phyloP scores from a whole-genome alignment of 2,797 vertebrate genomes.

The Furcifer pardalis region DNA sequence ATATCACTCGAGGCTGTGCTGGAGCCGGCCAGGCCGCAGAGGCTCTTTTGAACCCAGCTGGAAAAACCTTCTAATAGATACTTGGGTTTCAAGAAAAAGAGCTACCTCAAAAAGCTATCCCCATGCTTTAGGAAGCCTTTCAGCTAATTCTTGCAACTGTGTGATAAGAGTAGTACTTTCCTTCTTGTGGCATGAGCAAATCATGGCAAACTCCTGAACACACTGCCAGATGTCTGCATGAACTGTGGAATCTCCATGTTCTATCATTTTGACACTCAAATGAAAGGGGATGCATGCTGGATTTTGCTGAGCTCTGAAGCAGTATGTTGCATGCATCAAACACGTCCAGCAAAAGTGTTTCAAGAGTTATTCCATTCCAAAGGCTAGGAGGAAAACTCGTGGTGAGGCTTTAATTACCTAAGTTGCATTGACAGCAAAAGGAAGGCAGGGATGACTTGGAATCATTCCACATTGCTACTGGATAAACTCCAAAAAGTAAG shows the following conservation, averaged over 20 bases:
- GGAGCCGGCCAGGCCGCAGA: no score
- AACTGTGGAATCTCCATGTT: neutral
- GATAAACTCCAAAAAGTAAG: neutral
- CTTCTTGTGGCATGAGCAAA: no score
- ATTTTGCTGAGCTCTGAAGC: neutral
- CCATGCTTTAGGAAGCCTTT: no score
- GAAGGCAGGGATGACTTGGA: neutral
- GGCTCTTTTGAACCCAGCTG: no score
- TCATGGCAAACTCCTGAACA: neutral
- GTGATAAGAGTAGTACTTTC: no score
- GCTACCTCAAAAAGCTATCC: no score
- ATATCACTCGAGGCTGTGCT: no score
- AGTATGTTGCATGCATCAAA: slow-evolving; percentile 5
- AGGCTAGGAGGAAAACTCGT: neutral
- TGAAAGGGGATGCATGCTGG: neutral
- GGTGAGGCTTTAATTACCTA: neutral
- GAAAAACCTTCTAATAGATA: no score
- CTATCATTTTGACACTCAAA: neutral
- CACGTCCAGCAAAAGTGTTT: neutral
- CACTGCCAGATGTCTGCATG: neutral
- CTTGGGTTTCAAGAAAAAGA: no score
- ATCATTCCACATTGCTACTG: neutral
- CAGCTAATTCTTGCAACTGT: no score
- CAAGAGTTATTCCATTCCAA: slow-evolving; percentile 5
- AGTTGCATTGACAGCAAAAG: neutral